These are phyloP conservation scores for Lucilia sericata DNA, from an alignment of 1,140 invertebrate species.

Conservation along the genomic window DNA sequence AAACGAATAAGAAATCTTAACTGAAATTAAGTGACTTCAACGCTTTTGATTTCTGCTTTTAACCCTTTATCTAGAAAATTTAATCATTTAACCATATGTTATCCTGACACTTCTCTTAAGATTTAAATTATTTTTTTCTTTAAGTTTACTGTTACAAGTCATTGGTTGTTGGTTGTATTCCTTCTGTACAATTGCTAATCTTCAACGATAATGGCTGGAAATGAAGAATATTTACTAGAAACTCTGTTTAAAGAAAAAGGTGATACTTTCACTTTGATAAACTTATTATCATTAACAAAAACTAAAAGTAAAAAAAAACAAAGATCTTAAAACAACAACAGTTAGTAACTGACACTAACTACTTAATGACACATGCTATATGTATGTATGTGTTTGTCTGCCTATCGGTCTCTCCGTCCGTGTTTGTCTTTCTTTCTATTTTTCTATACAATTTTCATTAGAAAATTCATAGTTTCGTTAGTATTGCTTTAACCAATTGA, in stretches of 20 bases:
- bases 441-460: not conserved
- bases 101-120: constrained; percentile 34
- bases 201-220: not conserved
- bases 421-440: not conserved
- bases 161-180: too few species aligned
- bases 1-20: too few species aligned
- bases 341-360: constrained; percentile 16
- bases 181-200: not conserved
- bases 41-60: not conserved
- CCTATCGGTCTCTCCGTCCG: not conserved
- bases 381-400: not conserved
- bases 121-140: not conserved
- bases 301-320: not conserved
- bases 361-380: constrained; percentile 19
- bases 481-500: not conserved
- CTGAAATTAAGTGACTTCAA: too few species aligned
- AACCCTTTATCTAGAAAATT: constrained; percentile 38
- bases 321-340: not conserved
- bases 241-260: not conserved
- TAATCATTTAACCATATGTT: constrained; percentile 37
- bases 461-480: not conserved
- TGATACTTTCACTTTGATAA: constrained; percentile 50
- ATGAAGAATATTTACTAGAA: not conserved
- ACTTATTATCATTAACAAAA: constrained; percentile 41
- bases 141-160: not conserved